phyloP scores from a whole-genome alignment of 2,797 vertebrate species.

The Thalassophryne amazonica region DNA sequence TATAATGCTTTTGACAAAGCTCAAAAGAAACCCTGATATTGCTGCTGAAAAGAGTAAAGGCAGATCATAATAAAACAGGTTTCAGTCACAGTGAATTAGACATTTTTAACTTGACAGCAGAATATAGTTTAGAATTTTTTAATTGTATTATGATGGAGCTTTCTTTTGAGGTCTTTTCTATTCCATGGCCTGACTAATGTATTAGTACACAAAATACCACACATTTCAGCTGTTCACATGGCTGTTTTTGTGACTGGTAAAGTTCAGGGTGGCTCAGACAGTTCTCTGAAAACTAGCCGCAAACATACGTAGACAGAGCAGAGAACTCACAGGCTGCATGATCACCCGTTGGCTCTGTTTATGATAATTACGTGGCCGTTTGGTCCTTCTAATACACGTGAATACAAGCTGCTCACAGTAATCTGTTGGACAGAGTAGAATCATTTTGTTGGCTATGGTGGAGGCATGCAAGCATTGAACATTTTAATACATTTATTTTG shows the following conservation, averaged over 20 bases:
- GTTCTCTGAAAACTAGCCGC: conserved; percentile 10
- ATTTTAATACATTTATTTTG: too few relatives aligned
- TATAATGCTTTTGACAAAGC: background rate
- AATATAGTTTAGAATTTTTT: background rate
- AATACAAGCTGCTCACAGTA: conserved; percentile 35
- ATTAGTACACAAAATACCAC: too few relatives aligned
- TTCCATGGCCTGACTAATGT: conserved; percentile 6
- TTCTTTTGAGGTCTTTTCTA: too few relatives aligned
- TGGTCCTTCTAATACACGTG: conserved; percentile 36
- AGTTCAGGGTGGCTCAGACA: background rate
- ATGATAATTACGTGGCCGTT: conserved; percentile 40
- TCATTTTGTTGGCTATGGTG: conserved; percentile 32
- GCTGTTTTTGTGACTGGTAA: too few relatives aligned
- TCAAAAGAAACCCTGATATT: background rate
- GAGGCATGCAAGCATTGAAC: too few relatives aligned
- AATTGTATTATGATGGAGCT: too few relatives aligned
- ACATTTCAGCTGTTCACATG: too few relatives aligned
- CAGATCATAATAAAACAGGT: background rate
- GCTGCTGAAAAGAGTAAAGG: background rate
- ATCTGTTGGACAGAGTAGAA: conserved; percentile 21
- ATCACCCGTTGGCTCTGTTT: conserved; percentile 21
- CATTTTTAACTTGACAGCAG: background rate
- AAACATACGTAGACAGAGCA: background rate
- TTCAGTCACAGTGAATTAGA: background rate
- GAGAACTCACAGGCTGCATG: conserved; percentile 17